A percentile compares a stretch with the other conserved stretches of the same genome.
These are phyloP conservation scores for Pseudopodoces humilis DNA, from an alignment of 2,113 vertebrate species.

Conservation along the genomic window DNA sequence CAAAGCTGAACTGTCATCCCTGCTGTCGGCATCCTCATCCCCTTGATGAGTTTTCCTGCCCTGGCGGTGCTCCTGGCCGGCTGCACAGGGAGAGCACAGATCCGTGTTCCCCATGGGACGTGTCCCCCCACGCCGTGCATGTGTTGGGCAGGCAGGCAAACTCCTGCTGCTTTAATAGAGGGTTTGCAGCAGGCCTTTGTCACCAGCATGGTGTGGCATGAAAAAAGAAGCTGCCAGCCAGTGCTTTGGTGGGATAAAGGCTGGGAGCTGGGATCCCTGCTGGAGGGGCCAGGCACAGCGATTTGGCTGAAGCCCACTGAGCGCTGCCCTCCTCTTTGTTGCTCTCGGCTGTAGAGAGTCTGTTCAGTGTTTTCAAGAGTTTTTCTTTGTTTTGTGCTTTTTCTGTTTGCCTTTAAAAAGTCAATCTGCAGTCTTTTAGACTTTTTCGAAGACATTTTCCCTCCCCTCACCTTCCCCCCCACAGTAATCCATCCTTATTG, in stretches of 20 bases:
- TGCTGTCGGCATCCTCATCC: accelerated
- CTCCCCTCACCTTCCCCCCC: accelerated
- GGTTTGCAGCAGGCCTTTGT: neutral
- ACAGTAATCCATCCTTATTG: constrained; percentile 45
- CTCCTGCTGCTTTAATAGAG: neutral
- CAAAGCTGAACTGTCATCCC: neutral
- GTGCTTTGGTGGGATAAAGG: neutral
- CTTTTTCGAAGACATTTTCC: neutral
- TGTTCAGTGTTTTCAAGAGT: neutral
- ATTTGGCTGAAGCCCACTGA: accelerated
- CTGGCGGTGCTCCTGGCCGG: accelerated
- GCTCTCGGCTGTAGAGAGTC: neutral
- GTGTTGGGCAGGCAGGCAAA: neutral
- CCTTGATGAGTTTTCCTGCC: accelerated
- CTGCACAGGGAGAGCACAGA: accelerated
- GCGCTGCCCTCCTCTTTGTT: neutral
- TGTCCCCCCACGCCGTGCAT: neutral
- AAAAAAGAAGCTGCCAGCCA: neutral
- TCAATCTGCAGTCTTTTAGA: neutral
- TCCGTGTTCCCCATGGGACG: accelerated
- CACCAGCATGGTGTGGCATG: accelerated
- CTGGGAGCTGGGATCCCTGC: neutral
- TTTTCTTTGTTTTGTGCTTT: neutral
- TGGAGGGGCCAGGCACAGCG: neutral
- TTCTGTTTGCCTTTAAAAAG: constrained; percentile 35